Conservation (phyloP, 1,140 invertebrate genomes). For the Brachionus calyciflorus region DNA sequence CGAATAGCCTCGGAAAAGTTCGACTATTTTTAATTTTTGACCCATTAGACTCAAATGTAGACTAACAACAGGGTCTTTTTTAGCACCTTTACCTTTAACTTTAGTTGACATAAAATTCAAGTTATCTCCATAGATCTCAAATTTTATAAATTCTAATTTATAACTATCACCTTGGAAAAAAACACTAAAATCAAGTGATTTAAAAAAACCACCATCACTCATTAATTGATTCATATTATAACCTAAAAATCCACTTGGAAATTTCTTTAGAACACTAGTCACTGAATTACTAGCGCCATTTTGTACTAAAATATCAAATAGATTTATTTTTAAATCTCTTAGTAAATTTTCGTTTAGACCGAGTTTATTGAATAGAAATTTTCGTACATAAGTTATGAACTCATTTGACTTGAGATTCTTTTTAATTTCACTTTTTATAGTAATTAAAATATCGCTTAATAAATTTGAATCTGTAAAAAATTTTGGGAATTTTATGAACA, state of each 20-base stretch:
- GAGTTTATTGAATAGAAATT: neutral
- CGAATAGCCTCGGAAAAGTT: neutral
- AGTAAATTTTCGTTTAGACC: neutral
- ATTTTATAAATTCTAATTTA: conserved; percentile 1
- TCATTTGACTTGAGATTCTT: conserved; percentile 5
- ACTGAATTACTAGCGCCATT: neutral
- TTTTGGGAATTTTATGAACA: neutral
- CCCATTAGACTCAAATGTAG: conserved; percentile 25
- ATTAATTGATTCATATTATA: conserved; percentile 19
- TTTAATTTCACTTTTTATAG: neutral
- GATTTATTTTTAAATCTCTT: neutral
- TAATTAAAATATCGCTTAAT: neutral
- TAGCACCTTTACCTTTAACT: neutral
- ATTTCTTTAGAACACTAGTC: neutral
- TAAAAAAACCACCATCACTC: neutral
- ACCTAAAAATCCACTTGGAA: neutral
- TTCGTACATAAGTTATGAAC: neutral
- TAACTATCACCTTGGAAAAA: neutral
- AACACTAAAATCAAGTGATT: conserved; percentile 4
- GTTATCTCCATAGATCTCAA: conserved; percentile 6
- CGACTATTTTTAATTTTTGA: neutral
- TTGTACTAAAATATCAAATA: conserved; percentile 1
- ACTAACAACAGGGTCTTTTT: neutral
- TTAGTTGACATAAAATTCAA: neutral
- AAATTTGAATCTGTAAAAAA: neutral